Conservation (phyloP, 2,113 vertebrate genomes). For the Neolamprologus tretocephalus region DNA sequence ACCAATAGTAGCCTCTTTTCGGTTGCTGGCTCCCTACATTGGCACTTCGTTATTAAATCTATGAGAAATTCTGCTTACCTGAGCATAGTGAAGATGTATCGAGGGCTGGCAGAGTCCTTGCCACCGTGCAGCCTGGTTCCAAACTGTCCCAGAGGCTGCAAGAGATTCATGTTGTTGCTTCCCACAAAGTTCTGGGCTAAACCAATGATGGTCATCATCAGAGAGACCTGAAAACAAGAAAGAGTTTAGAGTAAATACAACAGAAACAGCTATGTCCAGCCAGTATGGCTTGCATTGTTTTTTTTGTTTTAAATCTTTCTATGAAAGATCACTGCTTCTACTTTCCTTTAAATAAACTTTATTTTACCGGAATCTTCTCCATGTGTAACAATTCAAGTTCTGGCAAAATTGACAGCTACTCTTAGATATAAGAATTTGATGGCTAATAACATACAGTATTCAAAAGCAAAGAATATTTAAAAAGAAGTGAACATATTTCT, state of each 20-base stretch:
- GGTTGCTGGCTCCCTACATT: neutral
- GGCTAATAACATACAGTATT: neutral
- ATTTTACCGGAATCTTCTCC: fast-evolving
- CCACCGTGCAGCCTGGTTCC: slow-evolving; percentile 93
- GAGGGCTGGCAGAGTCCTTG: slow-evolving; percentile 96
- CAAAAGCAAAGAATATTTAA: neutral
- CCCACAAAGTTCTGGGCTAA: slow-evolving; percentile 97
- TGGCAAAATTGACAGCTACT: neutral
- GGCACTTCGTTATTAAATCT: neutral
- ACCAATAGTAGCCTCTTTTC: neutral
- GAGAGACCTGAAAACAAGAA: slow-evolving; percentile 68
- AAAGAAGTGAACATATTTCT: neutral
- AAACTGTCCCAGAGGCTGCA: slow-evolving; percentile 95
- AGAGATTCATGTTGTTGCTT: slow-evolving; percentile 94
- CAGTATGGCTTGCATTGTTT: neutral
- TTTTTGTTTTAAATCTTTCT: neutral
- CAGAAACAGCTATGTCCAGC: neutral
- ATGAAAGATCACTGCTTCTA: neutral
- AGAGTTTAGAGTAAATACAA: neutral
- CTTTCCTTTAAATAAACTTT: neutral
- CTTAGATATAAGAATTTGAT: neutral
- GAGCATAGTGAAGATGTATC: slow-evolving; percentile 99
- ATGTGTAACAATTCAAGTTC: neutral
- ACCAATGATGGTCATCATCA: slow-evolving; percentile 97
- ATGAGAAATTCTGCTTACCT: slow-evolving; percentile 69